phyloP scores from a whole-genome alignment of 2,888 invertebrate genomes.

The Lepidonotus clava region DNA sequence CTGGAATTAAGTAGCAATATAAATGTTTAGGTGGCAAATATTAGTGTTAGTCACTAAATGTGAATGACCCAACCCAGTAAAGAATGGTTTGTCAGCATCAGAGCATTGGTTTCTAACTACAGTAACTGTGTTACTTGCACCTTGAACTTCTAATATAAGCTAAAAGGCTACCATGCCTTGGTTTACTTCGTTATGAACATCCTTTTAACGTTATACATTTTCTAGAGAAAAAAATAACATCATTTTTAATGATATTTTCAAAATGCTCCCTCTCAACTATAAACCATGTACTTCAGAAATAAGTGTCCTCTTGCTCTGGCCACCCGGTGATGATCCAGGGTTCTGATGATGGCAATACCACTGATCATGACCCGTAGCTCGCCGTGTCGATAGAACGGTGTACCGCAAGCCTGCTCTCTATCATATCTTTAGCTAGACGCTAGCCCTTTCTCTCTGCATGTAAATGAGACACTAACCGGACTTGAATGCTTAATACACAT shows the following conservation, averaged over 20 bases:
- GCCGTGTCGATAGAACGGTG: slow-evolving; percentile 6
- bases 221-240: too few species aligned
- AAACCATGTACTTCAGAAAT: too few species aligned
- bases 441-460: slow-evolving; percentile 23
- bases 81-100: not conserved
- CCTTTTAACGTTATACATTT: too few species aligned
- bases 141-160: too few species aligned
- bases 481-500: slow-evolving; percentile 16
- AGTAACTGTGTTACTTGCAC: too few species aligned
- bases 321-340: too few species aligned
- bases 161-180: too few species aligned
- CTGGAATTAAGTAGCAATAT: too few species aligned
- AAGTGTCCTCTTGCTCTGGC: too few species aligned
- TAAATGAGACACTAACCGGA: not conserved
- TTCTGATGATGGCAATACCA: not conserved
- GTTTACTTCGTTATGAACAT: too few species aligned
- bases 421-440: slow-evolving; percentile 33
- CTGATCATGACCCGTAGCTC: not conserved
- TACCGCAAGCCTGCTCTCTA: slow-evolving; percentile 16
- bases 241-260: too few species aligned
- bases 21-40: not conserved
- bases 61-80: not conserved
- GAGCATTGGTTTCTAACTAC: not conserved
- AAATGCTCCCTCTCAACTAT: too few species aligned
- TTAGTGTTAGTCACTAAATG: slow-evolving; percentile 1